phyloP scores from a whole-genome alignment of 2,888 invertebrate species.

The Zhuqinia jingwanae region DNA sequence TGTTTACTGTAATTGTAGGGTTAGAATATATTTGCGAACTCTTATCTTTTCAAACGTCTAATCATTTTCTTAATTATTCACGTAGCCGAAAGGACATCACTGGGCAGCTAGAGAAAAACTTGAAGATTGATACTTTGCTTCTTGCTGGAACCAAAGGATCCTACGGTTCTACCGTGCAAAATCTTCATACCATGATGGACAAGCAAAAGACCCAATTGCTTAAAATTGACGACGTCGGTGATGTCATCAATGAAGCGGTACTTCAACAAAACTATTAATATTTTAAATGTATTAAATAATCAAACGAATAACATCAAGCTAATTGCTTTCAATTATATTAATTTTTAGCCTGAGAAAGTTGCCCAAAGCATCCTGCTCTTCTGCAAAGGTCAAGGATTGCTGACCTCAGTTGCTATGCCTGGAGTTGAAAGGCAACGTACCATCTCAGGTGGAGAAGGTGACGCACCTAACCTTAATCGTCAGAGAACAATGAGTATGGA shows the following conservation, averaged over 20 bases:
- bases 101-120: constrained; percentile 83
- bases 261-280: constrained; percentile 80
- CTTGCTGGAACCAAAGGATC: constrained; percentile 90
- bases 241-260: constrained; percentile 92
- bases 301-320: too few relatives aligned
- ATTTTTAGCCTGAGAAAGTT: constrained; percentile 90
- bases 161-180: constrained; percentile 90
- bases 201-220: constrained; percentile 91
- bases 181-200: constrained; percentile 89
- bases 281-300: constrained; percentile 5
- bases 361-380: constrained; percentile 92
- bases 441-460: constrained; percentile 83
- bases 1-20: too few relatives aligned
- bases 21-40: too few relatives aligned
- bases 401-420: constrained; percentile 91
- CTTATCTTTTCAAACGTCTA: too few relatives aligned
- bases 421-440: constrained; percentile 88
- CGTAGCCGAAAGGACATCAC: constrained; percentile 88
- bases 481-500: constrained; percentile 89
- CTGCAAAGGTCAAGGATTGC: constrained; percentile 92
- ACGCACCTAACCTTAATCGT: constrained; percentile 81
- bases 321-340: neutral
- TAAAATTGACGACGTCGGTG: constrained; percentile 92
- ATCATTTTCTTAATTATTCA: neutral
- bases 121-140: constrained; percentile 89